Evolutionary conservation across 2,797 vertebrate species (phyloP).

Genomic region (Decapterus maruadsi): DNA sequence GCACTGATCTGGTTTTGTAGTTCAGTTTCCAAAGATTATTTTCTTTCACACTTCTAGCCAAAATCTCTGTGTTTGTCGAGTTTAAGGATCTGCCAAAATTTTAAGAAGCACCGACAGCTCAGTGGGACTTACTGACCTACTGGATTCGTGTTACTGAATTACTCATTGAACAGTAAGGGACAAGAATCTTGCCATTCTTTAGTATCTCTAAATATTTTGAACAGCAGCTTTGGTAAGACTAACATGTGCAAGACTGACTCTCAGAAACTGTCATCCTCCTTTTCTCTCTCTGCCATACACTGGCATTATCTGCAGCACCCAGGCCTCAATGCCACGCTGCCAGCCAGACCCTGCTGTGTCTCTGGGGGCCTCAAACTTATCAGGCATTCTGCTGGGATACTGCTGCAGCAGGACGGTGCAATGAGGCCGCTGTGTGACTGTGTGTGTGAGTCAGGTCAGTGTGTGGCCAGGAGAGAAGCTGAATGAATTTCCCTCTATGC

Average conservation of each 20-base stretch:
- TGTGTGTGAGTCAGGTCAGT: slow-evolving; percentile 28
- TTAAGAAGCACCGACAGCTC: not conserved
- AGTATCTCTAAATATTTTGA: not conserved
- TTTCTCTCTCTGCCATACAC: slow-evolving; percentile 6
- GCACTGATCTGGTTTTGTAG: not conserved
- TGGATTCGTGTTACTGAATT: not conserved
- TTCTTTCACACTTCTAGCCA: not conserved
- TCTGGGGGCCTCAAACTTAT: slow-evolving; percentile 62
- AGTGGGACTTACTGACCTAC: not conserved
- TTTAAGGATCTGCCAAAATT: not conserved
- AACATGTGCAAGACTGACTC: slow-evolving; percentile 13
- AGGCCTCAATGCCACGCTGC: slow-evolving; percentile 53
- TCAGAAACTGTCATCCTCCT: slow-evolving; percentile 15
- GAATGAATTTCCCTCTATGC: slow-evolving; percentile 58
- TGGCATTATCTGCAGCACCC: slow-evolving; percentile 67
- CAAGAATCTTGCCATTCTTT: not conserved
- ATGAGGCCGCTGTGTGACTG: slow-evolving; percentile 33
- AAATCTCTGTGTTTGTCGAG: not conserved
- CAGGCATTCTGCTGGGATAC: slow-evolving; percentile 70
- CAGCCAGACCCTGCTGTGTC: slow-evolving; percentile 54
- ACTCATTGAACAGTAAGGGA: not conserved
- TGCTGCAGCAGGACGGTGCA: slow-evolving; percentile 58
- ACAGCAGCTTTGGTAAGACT: not conserved
- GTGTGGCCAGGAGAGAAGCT: slow-evolving; percentile 35
- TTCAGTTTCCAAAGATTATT: not conserved